Percentiles rank a stretch among this genome's conserved stretches.
These are phyloP conservation scores for Polia nebulosa DNA, from an alignment of 2,888 invertebrate species.

Conservation along the genomic window DNA sequence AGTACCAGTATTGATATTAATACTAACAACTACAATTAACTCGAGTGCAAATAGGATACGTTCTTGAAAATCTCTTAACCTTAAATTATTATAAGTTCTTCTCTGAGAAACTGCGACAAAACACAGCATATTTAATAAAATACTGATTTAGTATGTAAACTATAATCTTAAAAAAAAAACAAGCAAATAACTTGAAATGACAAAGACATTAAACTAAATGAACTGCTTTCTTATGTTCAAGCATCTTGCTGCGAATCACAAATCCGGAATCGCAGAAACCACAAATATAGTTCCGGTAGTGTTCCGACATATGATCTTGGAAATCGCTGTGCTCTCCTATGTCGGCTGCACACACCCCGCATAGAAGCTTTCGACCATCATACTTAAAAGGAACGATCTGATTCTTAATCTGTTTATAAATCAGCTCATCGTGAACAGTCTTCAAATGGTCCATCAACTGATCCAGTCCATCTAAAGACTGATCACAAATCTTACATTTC, in stretches of 20 bases:
- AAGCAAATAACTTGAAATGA: not conserved
- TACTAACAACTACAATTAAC: not conserved
- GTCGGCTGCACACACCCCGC: constrained; percentile 69
- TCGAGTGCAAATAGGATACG: not conserved
- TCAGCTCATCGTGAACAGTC: constrained; percentile 71
- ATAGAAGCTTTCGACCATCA: constrained; percentile 64
- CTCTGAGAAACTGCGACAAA: too few species aligned
- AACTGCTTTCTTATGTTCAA: constrained; percentile 76
- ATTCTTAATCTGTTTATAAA: constrained; percentile 80
- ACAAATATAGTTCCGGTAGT: constrained; percentile 83
- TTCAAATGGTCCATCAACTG: constrained; percentile 78
- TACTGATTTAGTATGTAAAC: not conserved
- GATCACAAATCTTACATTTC: constrained; percentile 76
- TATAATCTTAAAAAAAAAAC: not conserved
- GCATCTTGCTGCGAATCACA: constrained; percentile 73
- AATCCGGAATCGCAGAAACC: constrained; percentile 79
- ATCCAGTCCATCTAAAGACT: constrained; percentile 70
- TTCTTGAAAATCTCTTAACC: not conserved
- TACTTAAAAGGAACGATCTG: constrained; percentile 79
- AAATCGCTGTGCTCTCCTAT: constrained; percentile 73
- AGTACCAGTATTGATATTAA: not conserved
- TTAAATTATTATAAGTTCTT: too few species aligned
- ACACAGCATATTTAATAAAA: not conserved
- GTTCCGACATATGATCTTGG: constrained; percentile 82
- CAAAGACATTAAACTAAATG: constrained; percentile 69